These are phyloP conservation scores for Caranx melampygus DNA, from an alignment of 2,113 vertebrate species.

Conservation along the genomic window DNA sequence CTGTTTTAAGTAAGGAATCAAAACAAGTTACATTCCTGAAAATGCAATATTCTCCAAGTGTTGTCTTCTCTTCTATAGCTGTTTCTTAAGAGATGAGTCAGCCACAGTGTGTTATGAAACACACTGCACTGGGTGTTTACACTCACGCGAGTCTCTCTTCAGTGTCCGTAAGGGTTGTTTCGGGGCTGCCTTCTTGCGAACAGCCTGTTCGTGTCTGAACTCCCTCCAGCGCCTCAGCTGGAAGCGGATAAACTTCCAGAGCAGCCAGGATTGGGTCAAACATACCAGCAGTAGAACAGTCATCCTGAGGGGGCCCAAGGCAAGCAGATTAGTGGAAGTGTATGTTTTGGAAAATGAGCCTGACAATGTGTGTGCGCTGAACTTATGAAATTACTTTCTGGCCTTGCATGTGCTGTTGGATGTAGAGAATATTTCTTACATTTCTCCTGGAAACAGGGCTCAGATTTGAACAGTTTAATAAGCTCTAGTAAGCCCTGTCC, in stretches of 20 bases:
- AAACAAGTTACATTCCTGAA: background rate
- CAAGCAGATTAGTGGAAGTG: slow-evolving; percentile 16
- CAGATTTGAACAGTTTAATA: background rate
- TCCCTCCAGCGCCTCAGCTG: slow-evolving; percentile 96
- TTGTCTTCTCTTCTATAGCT: background rate
- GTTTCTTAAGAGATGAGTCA: background rate
- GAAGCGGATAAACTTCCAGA: slow-evolving; percentile 98
- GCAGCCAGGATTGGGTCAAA: slow-evolving; percentile 94
- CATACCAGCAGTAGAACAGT: slow-evolving; percentile 91
- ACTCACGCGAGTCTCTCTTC: slow-evolving; percentile 92
- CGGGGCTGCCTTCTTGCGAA: slow-evolving; percentile 83
- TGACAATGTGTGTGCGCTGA: background rate
- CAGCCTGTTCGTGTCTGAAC: slow-evolving; percentile 90
- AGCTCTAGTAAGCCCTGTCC: background rate
- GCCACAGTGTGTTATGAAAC: background rate
- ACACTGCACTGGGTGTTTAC: background rate
- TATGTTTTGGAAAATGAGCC: slow-evolving; percentile 15
- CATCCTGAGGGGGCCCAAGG: slow-evolving; percentile 83
- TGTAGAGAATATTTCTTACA: background rate
- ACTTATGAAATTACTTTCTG: background rate
- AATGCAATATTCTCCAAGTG: background rate
- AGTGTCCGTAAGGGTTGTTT: slow-evolving; percentile 85
- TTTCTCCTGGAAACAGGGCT: background rate
- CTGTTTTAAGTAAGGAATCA: background rate
- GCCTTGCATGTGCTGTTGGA: background rate